A percentile compares a stretch with the other conserved stretches of the same genome.
Conservation (phyloP, 92 coral and sea anemone species). For the Metridium senile region DNA sequence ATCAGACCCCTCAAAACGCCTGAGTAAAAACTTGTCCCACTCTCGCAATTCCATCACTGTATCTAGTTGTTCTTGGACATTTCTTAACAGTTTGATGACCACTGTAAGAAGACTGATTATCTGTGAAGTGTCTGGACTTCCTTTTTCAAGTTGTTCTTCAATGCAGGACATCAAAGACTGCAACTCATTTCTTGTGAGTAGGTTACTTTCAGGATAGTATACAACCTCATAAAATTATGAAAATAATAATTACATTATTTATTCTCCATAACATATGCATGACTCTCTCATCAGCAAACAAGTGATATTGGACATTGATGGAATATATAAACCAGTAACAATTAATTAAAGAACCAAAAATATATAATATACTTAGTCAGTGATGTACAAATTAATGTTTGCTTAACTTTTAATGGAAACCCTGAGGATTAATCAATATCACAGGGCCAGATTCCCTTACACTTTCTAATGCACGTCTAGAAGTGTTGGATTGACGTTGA, state of each 20-base stretch:
- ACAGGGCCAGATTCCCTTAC: neutral
- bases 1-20: conserved; percentile 19
- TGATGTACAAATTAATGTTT: no score
- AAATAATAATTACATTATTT: no score
- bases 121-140: no score
- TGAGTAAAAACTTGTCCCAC: conserved; percentile 2
- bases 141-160: conserved; percentile 9
- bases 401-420: no score
- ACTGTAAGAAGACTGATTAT: no score
- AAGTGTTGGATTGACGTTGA: neutral
- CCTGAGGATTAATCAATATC: no score
- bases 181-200: conserved; percentile 15
- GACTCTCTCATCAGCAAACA: neutral
- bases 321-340: no score
- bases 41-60: conserved; percentile 22
- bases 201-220: conserved; percentile 5
- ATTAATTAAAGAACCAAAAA: no score
- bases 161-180: conserved; percentile 2
- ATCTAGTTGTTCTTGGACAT: conserved; percentile 29
- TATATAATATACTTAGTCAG: no score
- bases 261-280: neutral
- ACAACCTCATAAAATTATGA: conserved; percentile 1
- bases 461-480: neutral
- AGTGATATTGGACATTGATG: no score
- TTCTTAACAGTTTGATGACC: conserved; percentile 8